Conservation (phyloP, 2,113 vertebrate species). For the Psittacara wagleri region DNA sequence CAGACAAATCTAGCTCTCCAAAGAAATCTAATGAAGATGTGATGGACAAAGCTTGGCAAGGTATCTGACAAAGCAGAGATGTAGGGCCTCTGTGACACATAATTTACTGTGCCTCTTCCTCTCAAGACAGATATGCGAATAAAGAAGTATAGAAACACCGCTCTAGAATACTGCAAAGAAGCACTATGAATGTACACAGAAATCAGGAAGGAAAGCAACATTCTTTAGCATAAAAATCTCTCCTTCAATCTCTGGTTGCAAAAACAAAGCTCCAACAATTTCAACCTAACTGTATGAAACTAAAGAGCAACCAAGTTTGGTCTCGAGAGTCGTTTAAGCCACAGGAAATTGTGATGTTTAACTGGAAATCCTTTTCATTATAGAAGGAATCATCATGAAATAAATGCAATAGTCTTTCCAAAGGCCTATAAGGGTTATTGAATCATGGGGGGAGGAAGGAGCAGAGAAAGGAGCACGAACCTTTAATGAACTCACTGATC, state of each 20-base stretch:
- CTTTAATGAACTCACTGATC: slow-evolving; percentile 88
- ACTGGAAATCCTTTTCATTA: background rate
- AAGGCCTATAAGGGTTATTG: background rate
- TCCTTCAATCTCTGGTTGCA: background rate
- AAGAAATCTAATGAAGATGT: background rate
- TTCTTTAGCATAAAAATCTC: background rate
- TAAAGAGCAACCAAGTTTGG: background rate
- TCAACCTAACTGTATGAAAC: rapidly evolving
- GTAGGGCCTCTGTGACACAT: background rate
- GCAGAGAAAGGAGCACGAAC: slow-evolving; percentile 46
- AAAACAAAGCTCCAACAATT: background rate
- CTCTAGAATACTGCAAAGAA: background rate
- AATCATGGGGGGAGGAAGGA: background rate
- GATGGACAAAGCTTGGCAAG: background rate
- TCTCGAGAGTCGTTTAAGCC: too few relatives aligned
- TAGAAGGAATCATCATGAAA: background rate
- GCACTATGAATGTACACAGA: rapidly evolving
- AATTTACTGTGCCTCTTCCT: background rate
- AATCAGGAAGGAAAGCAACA: too few relatives aligned
- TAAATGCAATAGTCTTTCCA: background rate
- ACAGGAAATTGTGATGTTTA: background rate
- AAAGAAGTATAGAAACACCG: background rate
- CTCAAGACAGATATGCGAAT: background rate
- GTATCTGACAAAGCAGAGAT: background rate
- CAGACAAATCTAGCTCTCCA: background rate